Evolutionary conservation across 2,113 vertebrate species (phyloP).

Genomic region (Scalopus aquaticus): DNA sequence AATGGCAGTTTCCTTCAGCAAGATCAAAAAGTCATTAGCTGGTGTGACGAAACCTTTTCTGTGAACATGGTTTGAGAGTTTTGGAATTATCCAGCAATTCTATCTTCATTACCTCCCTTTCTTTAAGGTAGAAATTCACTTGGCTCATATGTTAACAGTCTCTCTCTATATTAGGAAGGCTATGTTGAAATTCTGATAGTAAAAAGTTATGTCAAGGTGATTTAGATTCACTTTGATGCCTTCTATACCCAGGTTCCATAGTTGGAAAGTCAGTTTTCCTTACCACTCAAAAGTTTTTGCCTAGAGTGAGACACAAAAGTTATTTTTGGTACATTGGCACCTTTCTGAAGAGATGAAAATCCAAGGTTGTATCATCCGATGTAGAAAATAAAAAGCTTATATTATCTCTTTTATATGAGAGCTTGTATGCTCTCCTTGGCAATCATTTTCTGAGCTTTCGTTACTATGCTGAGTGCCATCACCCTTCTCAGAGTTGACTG

Average conservation of each 20-base stretch:
- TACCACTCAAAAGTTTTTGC: neutral
- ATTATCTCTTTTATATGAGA: neutral
- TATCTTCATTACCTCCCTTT: conserved; percentile 37
- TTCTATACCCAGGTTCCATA: neutral
- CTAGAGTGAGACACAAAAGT: neutral
- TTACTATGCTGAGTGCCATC: neutral
- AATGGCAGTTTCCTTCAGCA: neutral
- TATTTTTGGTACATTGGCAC: conserved; percentile 32
- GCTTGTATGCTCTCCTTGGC: neutral
- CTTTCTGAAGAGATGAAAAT: conserved; percentile 49
- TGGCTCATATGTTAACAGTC: conserved; percentile 45
- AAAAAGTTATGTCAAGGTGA: neutral
- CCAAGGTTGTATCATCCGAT: neutral
- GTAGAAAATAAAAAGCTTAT: conserved; percentile 34
- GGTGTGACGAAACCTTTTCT: conserved; percentile 1
- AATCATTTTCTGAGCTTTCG: neutral
- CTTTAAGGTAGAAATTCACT: conserved; percentile 49
- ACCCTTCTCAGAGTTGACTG: conserved; percentile 27
- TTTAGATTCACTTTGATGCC: conserved; percentile 12
- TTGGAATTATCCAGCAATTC: conserved; percentile 43
- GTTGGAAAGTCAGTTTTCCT: conserved; percentile 44
- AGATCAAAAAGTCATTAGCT: conserved; percentile 49
- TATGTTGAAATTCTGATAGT: neutral
- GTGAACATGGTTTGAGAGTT: neutral
- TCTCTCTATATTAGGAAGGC: neutral